phyloP scores from a whole-genome alignment of 1,140 invertebrate genomes.

The Stegodyphus dumicola region DNA sequence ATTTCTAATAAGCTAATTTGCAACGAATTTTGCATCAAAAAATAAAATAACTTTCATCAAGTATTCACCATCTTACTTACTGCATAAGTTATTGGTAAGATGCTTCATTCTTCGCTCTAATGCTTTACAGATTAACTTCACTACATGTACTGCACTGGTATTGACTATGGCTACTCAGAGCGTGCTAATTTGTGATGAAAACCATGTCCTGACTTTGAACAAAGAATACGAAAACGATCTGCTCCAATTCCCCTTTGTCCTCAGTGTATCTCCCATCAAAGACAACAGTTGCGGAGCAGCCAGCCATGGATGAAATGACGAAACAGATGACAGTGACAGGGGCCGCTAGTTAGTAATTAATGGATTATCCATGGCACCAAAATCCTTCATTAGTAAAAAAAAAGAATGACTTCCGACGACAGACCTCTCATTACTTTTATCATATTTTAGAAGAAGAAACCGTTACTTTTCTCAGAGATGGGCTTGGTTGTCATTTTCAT shows the following conservation, averaged over 20 bases:
- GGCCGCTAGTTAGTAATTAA: conserved; percentile 52
- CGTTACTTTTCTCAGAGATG: conserved; percentile 36
- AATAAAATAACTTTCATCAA: too few relatives aligned
- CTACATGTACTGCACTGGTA: too few relatives aligned
- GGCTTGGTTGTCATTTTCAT: conserved; percentile 30
- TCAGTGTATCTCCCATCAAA: conserved; percentile 29
- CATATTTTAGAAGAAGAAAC: conserved; percentile 44
- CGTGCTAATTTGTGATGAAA: too few relatives aligned
- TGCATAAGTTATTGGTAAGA: too few relatives aligned
- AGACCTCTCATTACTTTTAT: conserved; percentile 53
- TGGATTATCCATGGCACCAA: conserved; percentile 53
- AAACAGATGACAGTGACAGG: conserved; percentile 52
- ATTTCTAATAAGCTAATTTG: too few relatives aligned
- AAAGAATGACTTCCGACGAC: conserved; percentile 18
- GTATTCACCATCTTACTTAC: too few relatives aligned
- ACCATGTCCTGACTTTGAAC: too few relatives aligned
- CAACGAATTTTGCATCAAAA: too few relatives aligned
- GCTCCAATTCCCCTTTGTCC: background rate
- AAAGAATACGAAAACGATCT: background rate
- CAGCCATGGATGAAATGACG: conserved; percentile 55
- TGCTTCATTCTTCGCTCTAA: too few relatives aligned
- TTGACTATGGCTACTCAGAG: too few relatives aligned
- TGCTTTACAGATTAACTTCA: too few relatives aligned
- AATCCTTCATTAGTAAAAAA: conserved; percentile 39
- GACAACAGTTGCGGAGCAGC: conserved; percentile 37